phyloP scores from a whole-genome alignment of 2,797 vertebrate species.

The Holocentrus rufus region DNA sequence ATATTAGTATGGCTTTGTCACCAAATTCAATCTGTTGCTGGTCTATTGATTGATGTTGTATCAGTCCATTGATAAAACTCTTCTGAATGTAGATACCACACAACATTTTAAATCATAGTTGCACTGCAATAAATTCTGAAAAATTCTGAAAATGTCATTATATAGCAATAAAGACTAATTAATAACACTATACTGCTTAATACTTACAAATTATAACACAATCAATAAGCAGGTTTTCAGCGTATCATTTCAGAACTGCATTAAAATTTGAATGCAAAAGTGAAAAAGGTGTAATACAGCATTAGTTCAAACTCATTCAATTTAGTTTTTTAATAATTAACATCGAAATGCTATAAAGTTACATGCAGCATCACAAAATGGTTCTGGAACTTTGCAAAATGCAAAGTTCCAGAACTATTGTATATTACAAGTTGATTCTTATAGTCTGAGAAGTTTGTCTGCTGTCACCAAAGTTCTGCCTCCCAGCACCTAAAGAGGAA shows the following conservation, averaged over 20 bases:
- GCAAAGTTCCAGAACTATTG: background rate
- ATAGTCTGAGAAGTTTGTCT: background rate
- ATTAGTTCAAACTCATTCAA: too few relatives aligned
- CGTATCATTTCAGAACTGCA: background rate
- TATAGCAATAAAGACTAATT: background rate
- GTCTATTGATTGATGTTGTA: background rate
- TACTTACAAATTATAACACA: background rate
- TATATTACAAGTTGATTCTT: background rate
- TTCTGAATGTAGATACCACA: constrained; percentile 4
- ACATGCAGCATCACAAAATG: background rate
- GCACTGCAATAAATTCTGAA: background rate
- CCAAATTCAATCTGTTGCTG: background rate
- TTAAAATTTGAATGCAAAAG: background rate
- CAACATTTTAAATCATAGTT: background rate
- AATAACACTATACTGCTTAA: background rate
- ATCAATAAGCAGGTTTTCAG: background rate
- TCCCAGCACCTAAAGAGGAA: background rate
- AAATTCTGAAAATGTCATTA: background rate
- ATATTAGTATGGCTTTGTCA: constrained; percentile 11
- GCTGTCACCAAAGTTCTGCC: background rate
- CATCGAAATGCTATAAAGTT: background rate
- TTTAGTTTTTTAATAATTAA: too few relatives aligned
- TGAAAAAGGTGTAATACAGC: background rate
- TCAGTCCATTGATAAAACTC: background rate
- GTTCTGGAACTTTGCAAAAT: background rate